phyloP scores from a whole-genome alignment of 2,113 vertebrate genomes.

The Eidolon helvum region DNA sequence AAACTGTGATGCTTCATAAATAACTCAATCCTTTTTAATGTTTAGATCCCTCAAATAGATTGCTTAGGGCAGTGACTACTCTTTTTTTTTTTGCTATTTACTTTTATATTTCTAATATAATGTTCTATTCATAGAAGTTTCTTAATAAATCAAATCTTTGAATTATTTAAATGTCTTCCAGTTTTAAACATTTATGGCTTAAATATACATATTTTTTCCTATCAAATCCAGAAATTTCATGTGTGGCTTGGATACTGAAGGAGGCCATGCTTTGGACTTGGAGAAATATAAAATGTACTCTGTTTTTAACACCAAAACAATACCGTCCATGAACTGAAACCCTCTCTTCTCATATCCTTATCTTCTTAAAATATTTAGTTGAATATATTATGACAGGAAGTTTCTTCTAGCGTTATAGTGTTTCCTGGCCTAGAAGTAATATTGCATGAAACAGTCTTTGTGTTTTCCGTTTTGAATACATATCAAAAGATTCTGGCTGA shows the following conservation, averaged over 20 bases:
- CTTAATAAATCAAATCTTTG: constrained; percentile 43
- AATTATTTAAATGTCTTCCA: constrained; percentile 56
- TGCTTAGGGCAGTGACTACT: neutral
- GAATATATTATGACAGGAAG: constrained; percentile 30
- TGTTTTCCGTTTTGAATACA: constrained; percentile 39
- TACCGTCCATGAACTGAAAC: constrained; percentile 19
- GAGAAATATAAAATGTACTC: neutral
- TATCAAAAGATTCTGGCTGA: constrained; percentile 24
- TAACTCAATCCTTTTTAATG: constrained; percentile 19
- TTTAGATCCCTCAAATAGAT: neutral
- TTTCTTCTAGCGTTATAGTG: constrained; percentile 35
- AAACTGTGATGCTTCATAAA: neutral
- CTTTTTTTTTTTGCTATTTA: neutral
- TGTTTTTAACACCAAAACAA: constrained; percentile 19
- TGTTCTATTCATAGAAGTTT: neutral
- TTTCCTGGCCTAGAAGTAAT: constrained; percentile 40
- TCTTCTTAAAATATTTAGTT: constrained; percentile 62
- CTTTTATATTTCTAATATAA: constrained; percentile 14
- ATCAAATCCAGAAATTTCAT: constrained; percentile 28
- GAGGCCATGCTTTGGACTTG: neutral
- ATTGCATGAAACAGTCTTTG: constrained; percentile 4
- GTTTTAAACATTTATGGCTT: constrained; percentile 55
- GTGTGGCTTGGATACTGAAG: neutral
- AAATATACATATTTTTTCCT: neutral
- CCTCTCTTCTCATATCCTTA: neutral